Percentiles rank a stretch among this genome's conserved stretches.
These are phyloP conservation scores for Sclerodermus sp. DNA, from an alignment of 2,888 invertebrate species.

Conservation along the genomic window DNA sequence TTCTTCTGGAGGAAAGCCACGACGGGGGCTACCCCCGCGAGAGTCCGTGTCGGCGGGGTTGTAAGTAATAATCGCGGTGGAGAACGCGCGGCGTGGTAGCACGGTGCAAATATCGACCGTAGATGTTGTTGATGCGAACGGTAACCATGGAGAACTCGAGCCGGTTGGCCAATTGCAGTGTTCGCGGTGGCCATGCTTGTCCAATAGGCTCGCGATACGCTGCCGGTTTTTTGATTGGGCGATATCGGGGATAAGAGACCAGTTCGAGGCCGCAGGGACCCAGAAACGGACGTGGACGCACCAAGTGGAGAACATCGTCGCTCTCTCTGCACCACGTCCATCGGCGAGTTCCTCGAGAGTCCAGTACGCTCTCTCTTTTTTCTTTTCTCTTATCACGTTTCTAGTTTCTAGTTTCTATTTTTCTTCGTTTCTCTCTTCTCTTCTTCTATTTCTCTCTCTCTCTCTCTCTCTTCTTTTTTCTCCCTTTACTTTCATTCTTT, in stretches of 20 bases:
- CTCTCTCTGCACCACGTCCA: no score
- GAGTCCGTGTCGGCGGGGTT: no score
- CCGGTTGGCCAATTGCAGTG: constrained; percentile 49
- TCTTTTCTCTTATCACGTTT: constrained; percentile 1
- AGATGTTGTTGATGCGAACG: constrained; percentile 54
- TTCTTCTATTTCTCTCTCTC: no score
- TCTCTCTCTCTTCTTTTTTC: no score
- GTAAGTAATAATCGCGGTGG: no score
- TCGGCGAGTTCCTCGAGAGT: no score
- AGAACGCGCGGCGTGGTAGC: no score
- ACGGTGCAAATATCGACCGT: constrained; percentile 52
- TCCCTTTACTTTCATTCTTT: no score
- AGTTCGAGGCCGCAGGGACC: constrained; percentile 46
- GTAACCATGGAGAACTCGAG: constrained; percentile 52
- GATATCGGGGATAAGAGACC: constrained; percentile 54
- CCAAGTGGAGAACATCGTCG: constrained; percentile 39
- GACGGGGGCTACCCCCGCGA: no score
- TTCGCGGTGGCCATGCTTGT: constrained; percentile 46
- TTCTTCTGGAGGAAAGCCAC: no score
- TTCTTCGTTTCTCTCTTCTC: no score
- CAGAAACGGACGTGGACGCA: constrained; percentile 49
- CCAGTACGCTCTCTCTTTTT: not conserved
- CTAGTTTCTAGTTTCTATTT: no score
- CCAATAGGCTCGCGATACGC: constrained; percentile 44
- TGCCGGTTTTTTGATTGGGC: constrained; percentile 55